Conservation (phyloP, 2,113 vertebrate genomes). For the Ptilonorhynchus violaceus region DNA sequence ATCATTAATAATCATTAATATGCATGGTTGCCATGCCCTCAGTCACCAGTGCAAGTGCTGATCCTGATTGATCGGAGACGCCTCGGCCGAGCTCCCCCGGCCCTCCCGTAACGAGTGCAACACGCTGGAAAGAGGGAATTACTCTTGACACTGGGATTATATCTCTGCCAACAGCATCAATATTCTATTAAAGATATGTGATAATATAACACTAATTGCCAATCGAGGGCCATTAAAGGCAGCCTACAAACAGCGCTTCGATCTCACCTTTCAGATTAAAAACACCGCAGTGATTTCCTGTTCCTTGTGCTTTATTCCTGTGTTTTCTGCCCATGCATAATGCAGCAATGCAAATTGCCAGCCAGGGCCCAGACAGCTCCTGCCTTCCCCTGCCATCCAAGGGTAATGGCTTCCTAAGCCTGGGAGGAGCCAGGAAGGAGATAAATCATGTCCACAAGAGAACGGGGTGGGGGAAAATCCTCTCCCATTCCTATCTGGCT, state of each 20-base stretch:
- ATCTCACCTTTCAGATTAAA: slow-evolving; percentile 52
- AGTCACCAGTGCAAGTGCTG: not conserved
- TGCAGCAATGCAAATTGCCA: slow-evolving; percentile 29
- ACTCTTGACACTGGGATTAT: slow-evolving; percentile 48
- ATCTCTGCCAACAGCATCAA: slow-evolving; percentile 55
- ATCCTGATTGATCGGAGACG: slow-evolving; percentile 6
- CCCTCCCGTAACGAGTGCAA: not conserved
- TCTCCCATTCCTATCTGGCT: not conserved
- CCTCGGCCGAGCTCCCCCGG: not conserved
- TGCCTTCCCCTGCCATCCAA: slow-evolving; percentile 26
- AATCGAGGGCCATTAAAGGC: slow-evolving; percentile 17
- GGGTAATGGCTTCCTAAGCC: not conserved
- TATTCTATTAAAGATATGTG: slow-evolving; percentile 65
- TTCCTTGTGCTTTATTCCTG: not conserved
- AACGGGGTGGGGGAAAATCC: not conserved
- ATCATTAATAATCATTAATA: not conserved
- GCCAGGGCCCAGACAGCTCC: slow-evolving; percentile 16
- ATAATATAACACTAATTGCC: slow-evolving; percentile 58
- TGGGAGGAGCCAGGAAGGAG: not conserved
- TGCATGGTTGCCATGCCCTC: not conserved
- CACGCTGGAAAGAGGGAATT: slow-evolving; percentile 32
- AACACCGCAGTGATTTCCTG: slow-evolving; percentile 54
- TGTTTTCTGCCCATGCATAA: slow-evolving; percentile 52
- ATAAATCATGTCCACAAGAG: not conserved
- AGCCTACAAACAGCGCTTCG: slow-evolving; percentile 26